A percentile compares a stretch with the other conserved stretches of the same genome.
phyloP scores from a whole-genome alignment of 2,797 vertebrate genomes.

The Pipistrellus pygmaeus region DNA sequence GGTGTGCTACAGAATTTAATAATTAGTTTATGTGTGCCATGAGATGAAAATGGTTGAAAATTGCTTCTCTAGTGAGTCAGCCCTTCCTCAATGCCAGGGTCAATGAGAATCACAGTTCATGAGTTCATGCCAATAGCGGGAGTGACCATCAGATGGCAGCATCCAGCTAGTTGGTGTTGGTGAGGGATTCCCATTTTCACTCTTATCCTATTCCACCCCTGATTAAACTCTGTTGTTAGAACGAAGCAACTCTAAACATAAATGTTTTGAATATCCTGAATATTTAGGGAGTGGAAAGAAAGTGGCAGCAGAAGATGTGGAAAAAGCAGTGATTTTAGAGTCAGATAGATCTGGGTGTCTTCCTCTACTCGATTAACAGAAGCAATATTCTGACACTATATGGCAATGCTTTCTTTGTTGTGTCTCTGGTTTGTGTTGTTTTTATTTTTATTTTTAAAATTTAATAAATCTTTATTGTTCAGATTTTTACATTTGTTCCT shows the following conservation, averaged over 20 bases:
- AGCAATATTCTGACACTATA: not conserved
- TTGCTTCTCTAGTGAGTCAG: not conserved
- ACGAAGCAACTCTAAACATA: not conserved
- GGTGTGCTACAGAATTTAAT: not conserved
- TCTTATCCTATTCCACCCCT: not conserved
- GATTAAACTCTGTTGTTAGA: not conserved
- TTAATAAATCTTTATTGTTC: too few species aligned
- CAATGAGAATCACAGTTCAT: not conserved
- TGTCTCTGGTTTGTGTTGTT: not conserved
- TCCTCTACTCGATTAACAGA: not conserved
- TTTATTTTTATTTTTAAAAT: not conserved
- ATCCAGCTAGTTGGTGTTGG: not conserved
- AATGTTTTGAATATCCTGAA: not conserved
- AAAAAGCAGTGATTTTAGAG: not conserved
- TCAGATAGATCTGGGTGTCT: not conserved
- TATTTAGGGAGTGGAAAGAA: not conserved
- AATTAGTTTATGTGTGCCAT: not conserved
- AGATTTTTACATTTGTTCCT: too few species aligned
- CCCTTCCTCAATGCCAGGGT: not conserved
- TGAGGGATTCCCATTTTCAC: not conserved
- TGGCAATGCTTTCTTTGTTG: not conserved
- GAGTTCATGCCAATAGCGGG: not conserved
- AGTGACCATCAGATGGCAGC: not conserved
- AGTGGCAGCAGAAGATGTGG: not conserved
- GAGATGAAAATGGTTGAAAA: not conserved